A percentile compares a stretch with the other conserved stretches of the same genome.
These are phyloP conservation scores for Pterostichus niger DNA, from an alignment of 2,888 invertebrate species.

Conservation along the genomic window DNA sequence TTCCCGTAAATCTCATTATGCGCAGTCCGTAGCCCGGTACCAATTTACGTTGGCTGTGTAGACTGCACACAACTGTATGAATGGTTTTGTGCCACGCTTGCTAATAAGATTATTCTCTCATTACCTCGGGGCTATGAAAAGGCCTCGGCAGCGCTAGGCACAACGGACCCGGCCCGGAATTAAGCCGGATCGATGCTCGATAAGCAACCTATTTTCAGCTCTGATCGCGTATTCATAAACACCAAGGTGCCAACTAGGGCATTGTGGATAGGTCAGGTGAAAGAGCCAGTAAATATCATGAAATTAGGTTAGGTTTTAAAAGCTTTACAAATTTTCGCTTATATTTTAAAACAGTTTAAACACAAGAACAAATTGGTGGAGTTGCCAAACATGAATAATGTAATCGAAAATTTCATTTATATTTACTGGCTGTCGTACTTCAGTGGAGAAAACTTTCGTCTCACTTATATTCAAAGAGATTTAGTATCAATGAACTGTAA, in stretches of 20 bases:
- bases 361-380: neutral
- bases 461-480: no score
- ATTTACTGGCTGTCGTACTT: no score
- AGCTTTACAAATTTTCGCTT: neutral
- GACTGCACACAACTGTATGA: slow-evolving; percentile 48
- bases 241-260: slow-evolving; percentile 28
- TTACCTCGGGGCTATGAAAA: slow-evolving; percentile 55
- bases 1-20: slow-evolving; percentile 44
- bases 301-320: slow-evolving; percentile 34
- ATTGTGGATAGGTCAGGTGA: slow-evolving; percentile 48
- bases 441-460: no score
- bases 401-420: no score
- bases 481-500: no score
- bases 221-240: slow-evolving; percentile 41
- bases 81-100: slow-evolving; percentile 58
- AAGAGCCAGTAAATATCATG: slow-evolving; percentile 17
- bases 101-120: slow-evolving; percentile 66
- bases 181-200: slow-evolving; percentile 30
- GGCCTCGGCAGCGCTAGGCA: slow-evolving; percentile 10
- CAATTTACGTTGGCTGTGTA: slow-evolving; percentile 24
- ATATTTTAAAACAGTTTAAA: neutral
- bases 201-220: slow-evolving; percentile 42
- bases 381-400: neutral
- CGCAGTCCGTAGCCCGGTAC: slow-evolving; percentile 16
- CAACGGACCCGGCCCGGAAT: neutral